Percentiles rank a stretch among this genome's conserved stretches.
Conservation (phyloP, 2,797 vertebrate species). For the Syndactyla subalaris region DNA sequence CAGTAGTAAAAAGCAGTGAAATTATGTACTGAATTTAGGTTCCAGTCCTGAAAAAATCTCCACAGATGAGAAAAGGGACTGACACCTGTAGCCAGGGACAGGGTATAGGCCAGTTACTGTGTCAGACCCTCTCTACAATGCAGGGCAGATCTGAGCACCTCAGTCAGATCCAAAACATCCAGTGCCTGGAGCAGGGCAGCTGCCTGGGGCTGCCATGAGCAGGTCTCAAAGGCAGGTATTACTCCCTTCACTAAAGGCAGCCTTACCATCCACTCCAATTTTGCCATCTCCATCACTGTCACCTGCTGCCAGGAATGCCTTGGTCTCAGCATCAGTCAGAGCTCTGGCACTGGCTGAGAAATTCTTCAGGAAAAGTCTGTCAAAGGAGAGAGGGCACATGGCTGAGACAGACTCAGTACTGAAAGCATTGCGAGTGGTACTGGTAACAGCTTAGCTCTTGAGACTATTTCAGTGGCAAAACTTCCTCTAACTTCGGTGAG, state of each 20-base stretch:
- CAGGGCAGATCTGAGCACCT: background rate
- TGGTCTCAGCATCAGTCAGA: slow-evolving; percentile 80
- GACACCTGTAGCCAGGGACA: background rate
- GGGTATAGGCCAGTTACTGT: background rate
- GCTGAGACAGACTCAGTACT: background rate
- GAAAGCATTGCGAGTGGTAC: background rate
- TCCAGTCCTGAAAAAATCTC: background rate
- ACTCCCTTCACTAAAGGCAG: background rate
- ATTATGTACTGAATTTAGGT: background rate
- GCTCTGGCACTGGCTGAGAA: slow-evolving; percentile 77
- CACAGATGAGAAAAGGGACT: background rate
- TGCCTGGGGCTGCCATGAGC: background rate
- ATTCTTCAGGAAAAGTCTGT: slow-evolving; percentile 83
- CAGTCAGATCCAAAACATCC: background rate
- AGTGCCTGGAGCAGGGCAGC: background rate
- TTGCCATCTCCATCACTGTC: slow-evolving; percentile 84
- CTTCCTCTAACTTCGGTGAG: background rate
- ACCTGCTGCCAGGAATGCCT: slow-evolving; percentile 77
- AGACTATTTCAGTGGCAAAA: background rate
- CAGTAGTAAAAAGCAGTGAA: background rate
- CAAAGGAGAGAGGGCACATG: background rate
- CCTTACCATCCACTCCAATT: slow-evolving; percentile 84
- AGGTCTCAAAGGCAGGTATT: background rate
- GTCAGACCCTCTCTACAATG: background rate
- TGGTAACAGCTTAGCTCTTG: background rate